Base-by-base conservation (phyloP, 2,888 invertebrate genomes). In the Pegoplata infirma region DNA sequence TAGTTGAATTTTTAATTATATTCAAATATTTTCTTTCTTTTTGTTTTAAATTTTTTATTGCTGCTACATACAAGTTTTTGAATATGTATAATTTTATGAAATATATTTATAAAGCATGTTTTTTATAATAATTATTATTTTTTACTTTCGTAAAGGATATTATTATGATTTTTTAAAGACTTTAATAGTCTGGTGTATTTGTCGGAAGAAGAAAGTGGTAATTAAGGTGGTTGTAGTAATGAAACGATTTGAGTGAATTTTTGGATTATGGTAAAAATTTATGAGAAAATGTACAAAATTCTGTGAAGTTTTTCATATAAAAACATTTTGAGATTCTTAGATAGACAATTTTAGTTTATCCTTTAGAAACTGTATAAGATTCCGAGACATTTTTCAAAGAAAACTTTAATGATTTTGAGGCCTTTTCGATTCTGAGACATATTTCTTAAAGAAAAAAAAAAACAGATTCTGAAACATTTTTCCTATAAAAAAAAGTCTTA, bases 111-210 rank as follows among this genome's bases (percentile, higher is more conserved):
- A 75, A 80, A 76, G 55, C 63, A 64, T 58, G 40, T 71, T 82
- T 83, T 81, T 80, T 82, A 83, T 83, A 47, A 75, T 69, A 55
- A 76, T 59, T 64, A 78, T 68, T 40, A 58, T 36, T 59, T 16
- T 47, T 16, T 53, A 21, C 47, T 19, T 58, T 32, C 14, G 40
- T 40, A 40, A 58, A 36, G 56, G 19, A 58, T 28, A 32, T 58
- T 32, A 10, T 55, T 25, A 12, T 14, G 14, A 16, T 12, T 25
- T 17, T 32, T n/a, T 28, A 16, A n/a, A 19, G 32, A 32, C 36
- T 58, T 16, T 12, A 6, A 6, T 58, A 36, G 16, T 36, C 32
- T n/a, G 1, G 23, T 5, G 19, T 46, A 23, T 47, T 58, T 76
- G 10, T 66, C 51, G 32, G 23, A 72, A 51, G 58, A 64, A 64